Base-by-base conservation (phyloP, 2,888 invertebrate species). In the Steinernema hermaphroditum region DNA sequence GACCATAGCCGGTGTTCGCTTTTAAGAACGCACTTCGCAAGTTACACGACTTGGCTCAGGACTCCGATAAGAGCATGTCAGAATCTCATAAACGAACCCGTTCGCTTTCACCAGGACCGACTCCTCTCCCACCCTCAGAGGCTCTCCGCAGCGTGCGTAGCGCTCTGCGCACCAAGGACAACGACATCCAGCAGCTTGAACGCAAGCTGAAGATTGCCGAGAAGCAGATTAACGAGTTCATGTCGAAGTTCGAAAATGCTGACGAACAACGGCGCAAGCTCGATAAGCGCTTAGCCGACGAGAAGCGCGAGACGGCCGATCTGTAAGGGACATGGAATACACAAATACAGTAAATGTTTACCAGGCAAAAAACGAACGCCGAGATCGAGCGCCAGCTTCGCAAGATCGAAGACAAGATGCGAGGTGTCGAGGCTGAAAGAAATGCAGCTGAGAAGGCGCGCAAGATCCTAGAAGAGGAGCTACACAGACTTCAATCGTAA, bases 111-210 rank as follows among this genome's bases (percentile, higher is more conserved):
- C 85, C 85, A 8, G 84, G 83, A 57, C 54, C 80, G 43, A 78
- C 77, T 6, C 80, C 81, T 12, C 74, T 85, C 2, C 82, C 83
- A 49, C 85, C 85, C 32, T 74, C 81, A 14, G 85, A 85, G 50
- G 85, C 83, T 41, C 78, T 85, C 24, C 80, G 85, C 1, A 80
- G 77, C 19, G 78, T 85, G 37, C 80, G 85, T n/a, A 84, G 79
- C 69, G 78, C 79, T 9, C 73, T 85, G 44, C 78, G 84, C 50
- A 82, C 82, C 73, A 84, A 83, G 74, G 81, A 84, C 78, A 85
- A 82, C 69, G 85, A 85, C 69, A 81, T 82, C 68, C 81, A 84
- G 62, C 84, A 85, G 69, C 76, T 85, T 71, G 83, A 83, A 74
- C 77, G 83, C 62, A 82, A 82, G 72, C 76, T 85, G 44, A 81